Conservation (phyloP, 2,888 invertebrate species). For the Meliscaeva auricollis region DNA sequence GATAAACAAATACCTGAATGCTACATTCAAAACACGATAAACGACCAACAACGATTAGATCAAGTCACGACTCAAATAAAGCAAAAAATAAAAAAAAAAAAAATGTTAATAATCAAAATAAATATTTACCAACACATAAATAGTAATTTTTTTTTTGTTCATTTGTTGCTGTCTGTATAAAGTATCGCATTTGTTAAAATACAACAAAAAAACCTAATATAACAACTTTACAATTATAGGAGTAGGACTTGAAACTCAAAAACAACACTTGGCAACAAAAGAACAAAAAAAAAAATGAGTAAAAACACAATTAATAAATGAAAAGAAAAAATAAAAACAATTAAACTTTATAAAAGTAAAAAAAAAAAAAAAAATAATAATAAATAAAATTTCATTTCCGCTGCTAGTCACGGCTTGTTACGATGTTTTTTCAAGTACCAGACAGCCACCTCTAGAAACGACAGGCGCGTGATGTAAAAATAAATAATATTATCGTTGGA, state of each 20-base stretch:
- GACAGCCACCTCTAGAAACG: conserved; percentile 53
- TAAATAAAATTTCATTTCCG: conserved; percentile 47
- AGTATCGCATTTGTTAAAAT: conserved; percentile 35
- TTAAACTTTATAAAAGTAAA: conserved; percentile 21
- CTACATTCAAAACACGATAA: conserved; percentile 41
- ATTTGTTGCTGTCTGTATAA: neutral
- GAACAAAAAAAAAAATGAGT: neutral
- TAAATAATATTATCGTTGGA: conserved; percentile 34
- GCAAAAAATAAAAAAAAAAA: conserved; percentile 28
- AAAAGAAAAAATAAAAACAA: conserved; percentile 29
- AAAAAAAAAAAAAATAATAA: too few species aligned
- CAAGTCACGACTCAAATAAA: conserved; percentile 69
- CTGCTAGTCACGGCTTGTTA: conserved; percentile 56
- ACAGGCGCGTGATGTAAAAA: conserved; percentile 65
- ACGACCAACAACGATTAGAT: conserved; percentile 65
- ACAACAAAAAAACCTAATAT: conserved; percentile 6
- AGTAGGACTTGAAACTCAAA: conserved; percentile 13
- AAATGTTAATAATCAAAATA: conserved; percentile 53
- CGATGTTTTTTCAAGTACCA: conserved; percentile 32
- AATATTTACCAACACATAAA: conserved; percentile 53
- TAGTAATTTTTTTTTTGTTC: neutral
- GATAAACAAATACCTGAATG: conserved; percentile 35
- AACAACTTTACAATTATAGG: conserved; percentile 17
- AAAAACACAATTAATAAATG: conserved; percentile 5
- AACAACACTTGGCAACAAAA: conserved; percentile 55